These are phyloP conservation scores for Hippocampus abdominalis DNA, from an alignment of 2,113 vertebrate species.

Conservation along the genomic window DNA sequence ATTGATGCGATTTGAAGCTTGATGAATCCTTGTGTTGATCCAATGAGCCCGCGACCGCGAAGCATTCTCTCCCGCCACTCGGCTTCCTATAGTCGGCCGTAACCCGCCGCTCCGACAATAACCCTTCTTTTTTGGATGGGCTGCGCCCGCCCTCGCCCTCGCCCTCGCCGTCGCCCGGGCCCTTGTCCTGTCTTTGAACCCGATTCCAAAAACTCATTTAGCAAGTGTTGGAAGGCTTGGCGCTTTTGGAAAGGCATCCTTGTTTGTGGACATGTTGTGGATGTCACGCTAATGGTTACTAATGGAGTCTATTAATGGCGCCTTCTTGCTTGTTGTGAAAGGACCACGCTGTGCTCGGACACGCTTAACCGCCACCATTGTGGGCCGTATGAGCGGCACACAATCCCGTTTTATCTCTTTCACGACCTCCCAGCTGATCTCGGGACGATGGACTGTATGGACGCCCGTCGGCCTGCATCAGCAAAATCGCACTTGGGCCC, in stretches of 20 bases:
- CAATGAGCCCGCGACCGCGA: conserved; percentile 37
- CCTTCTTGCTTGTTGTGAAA: conserved; percentile 14
- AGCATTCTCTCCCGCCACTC: conserved; percentile 37
- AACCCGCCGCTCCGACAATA: conserved; percentile 29
- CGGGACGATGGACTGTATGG: background rate
- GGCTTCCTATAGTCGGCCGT: conserved; percentile 17
- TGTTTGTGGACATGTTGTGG: conserved; percentile 41
- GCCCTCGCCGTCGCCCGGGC: conserved; percentile 11
- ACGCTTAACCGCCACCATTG: conserved; percentile 28
- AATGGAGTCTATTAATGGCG: conserved; percentile 41
- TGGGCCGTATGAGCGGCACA: conserved; percentile 5
- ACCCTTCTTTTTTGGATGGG: conserved; percentile 30
- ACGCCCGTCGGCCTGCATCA: background rate
- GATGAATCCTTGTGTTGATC: conserved; percentile 50
- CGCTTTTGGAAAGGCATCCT: conserved; percentile 25
- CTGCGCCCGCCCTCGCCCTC: conserved; percentile 21
- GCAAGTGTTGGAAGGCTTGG: conserved; percentile 16
- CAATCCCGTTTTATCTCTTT: background rate
- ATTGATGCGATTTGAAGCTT: conserved; percentile 56
- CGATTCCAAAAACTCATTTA: conserved; percentile 16
- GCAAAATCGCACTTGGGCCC: background rate
- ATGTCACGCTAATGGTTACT: conserved; percentile 39
- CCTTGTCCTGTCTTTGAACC: conserved; percentile 44
- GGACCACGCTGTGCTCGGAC: conserved; percentile 24
- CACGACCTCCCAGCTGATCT: background rate